phyloP scores from a whole-genome alignment of 2,797 vertebrate species.

The Hyperoplus immaculatus region DNA sequence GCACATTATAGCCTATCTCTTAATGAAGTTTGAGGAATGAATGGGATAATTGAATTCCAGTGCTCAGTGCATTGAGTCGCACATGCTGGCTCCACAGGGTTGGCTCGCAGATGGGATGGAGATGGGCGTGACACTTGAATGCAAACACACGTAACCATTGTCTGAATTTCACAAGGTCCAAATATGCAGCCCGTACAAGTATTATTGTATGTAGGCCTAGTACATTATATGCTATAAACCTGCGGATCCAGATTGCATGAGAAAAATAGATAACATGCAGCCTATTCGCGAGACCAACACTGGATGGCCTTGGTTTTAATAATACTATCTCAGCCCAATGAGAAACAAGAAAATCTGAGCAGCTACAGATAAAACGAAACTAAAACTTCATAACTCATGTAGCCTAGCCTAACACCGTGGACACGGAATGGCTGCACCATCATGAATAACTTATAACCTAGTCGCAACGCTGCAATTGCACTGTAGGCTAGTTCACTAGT shows the following conservation, averaged over 20 bases:
- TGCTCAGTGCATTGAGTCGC: background rate
- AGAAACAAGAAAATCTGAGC: background rate
- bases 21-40: background rate
- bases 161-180: background rate
- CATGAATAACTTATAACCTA: conserved; percentile 28
- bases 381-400: conserved; percentile 25
- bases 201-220: background rate
- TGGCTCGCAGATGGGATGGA: conserved; percentile 27
- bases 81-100: conserved; percentile 14
- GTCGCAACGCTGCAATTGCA: background rate
- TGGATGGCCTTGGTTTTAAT: background rate
- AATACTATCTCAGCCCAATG: too few relatives aligned
- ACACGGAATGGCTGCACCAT: conserved; percentile 18
- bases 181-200: background rate
- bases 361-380: background rate
- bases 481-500: background rate
- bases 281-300: background rate
- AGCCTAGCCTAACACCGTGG: conserved; percentile 38
- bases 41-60: background rate
- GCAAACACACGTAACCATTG: conserved; percentile 34
- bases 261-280: background rate
- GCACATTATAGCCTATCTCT: background rate
- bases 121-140: conserved; percentile 70
- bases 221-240: too few relatives aligned
- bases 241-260: background rate